Evolutionary conservation across 35 echinoderm and acorn worm species (phyloP).

Genomic region (Strongylocentrotus purpuratus): DNA sequence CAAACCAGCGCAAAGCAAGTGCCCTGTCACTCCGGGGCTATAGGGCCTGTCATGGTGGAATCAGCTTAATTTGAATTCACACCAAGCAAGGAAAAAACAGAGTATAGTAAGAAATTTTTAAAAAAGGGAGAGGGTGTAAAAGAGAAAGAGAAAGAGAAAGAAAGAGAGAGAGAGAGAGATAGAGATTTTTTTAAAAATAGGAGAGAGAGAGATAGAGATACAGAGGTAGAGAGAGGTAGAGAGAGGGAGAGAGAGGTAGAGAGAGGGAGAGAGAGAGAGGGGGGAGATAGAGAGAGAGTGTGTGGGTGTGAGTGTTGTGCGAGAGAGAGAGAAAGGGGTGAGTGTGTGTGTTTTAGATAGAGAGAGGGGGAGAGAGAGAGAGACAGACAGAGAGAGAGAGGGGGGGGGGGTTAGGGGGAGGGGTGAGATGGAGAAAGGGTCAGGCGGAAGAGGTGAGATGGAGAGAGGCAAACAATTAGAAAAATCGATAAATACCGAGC

Average conservation of each 20-base stretch:
- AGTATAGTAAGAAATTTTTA: not conserved
- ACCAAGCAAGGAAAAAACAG: not conserved
- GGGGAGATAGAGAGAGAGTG: too few relatives aligned
- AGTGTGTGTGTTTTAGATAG: too few relatives aligned
- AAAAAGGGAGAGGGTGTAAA: too few relatives aligned
- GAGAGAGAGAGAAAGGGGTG: too few relatives aligned
- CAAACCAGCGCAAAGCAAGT: not conserved
- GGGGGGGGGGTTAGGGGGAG: too few relatives aligned
- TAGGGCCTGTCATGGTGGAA: not conserved
- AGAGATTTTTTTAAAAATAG: not conserved
- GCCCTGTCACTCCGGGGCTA: not conserved
- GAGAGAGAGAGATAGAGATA: not conserved
- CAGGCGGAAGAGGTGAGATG: too few relatives aligned
- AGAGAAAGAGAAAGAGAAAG: not conserved
- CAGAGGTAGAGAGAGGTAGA: not conserved
- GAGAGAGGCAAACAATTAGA: not conserved
- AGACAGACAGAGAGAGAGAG: too few relatives aligned
- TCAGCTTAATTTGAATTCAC: conserved; percentile 11
- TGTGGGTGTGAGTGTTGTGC: too few relatives aligned
- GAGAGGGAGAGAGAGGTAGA: not conserved
- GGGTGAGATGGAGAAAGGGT: too few relatives aligned
- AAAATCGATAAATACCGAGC: not conserved
- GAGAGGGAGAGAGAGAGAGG: not conserved
- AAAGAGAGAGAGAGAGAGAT: not conserved
- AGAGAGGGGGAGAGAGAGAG: too few relatives aligned